Percentiles rank a stretch among this genome's conserved stretches.
phyloP scores from a whole-genome alignment of 2,888 invertebrate species.

The Tenthredo livida region DNA sequence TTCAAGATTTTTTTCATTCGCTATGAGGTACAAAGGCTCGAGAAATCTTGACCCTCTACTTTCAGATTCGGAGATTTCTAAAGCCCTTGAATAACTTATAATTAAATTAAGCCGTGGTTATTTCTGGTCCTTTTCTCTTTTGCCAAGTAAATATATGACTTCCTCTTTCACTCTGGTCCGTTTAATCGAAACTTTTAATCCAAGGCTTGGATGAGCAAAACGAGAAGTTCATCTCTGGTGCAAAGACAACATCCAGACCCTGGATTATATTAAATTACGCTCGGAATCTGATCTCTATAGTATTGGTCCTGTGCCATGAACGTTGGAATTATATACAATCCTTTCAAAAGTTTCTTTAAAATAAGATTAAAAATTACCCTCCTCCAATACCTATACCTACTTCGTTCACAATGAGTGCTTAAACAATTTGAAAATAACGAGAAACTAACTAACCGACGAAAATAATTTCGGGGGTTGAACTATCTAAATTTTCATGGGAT shows the following conservation, averaged over 20 bases:
- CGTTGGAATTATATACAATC: not conserved
- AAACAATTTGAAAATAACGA: not conserved
- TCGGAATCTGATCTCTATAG: not conserved
- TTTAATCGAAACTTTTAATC: conserved; percentile 50
- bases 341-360: conserved; percentile 2
- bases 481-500: not conserved
- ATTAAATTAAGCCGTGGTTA: conserved; percentile 53
- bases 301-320: not conserved
- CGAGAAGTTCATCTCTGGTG: conserved; percentile 54
- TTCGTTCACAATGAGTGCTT: not conserved
- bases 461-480: not conserved
- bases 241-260: conserved; percentile 39
- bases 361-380: not conserved
- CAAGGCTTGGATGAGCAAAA: conserved; percentile 29
- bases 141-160: conserved; percentile 47
- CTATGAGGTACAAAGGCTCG: not conserved
- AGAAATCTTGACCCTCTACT: conserved; percentile 5
- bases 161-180: conserved; percentile 44
- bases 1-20: not conserved
- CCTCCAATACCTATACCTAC: not conserved
- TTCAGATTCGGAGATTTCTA: conserved; percentile 11
- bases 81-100: conserved; percentile 50
- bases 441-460: not conserved
- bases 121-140: conserved; percentile 48
- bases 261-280: conserved; percentile 27